Conservation (phyloP, 2,888 invertebrate species). For the Drosophila paranaensis region DNA sequence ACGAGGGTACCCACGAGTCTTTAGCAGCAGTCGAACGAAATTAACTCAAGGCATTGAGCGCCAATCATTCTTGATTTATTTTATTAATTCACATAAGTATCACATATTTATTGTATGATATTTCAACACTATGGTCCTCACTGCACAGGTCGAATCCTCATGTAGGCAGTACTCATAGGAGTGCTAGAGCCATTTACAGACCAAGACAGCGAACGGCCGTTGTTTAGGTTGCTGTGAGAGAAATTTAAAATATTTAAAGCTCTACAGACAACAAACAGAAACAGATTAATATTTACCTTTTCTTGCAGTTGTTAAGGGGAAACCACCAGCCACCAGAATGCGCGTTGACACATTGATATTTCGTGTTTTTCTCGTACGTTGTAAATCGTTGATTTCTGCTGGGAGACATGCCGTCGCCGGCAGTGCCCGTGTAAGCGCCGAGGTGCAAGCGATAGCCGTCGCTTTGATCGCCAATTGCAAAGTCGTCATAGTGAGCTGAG, state of each 20-base stretch:
- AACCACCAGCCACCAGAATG: background rate
- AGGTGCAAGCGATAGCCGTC: conserved; percentile 1
- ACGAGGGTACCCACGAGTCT: too few relatives aligned
- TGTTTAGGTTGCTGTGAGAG: conserved; percentile 13
- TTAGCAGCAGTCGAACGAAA: too few relatives aligned
- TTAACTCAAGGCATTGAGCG: too few relatives aligned
- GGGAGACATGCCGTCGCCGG: background rate
- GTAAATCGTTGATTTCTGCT: background rate
- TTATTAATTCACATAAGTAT: background rate
- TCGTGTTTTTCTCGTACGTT: background rate
- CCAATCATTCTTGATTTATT: background rate
- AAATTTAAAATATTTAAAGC: background rate
- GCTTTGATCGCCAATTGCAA: background rate
- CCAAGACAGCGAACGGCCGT: background rate
- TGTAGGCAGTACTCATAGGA: background rate
- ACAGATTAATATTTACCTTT: background rate
- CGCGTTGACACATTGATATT: background rate
- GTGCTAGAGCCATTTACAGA: background rate
- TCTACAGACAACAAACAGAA: too few relatives aligned
- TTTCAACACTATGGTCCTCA: background rate
- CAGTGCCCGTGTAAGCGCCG: background rate
- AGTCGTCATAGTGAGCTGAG: background rate
- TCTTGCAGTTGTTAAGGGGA: background rate
- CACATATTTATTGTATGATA: background rate
- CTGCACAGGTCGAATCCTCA: conserved; percentile 18